Evolutionary conservation across 2,113 vertebrate genomes (phyloP).

Genomic region (Rutilus rutilus): DNA sequence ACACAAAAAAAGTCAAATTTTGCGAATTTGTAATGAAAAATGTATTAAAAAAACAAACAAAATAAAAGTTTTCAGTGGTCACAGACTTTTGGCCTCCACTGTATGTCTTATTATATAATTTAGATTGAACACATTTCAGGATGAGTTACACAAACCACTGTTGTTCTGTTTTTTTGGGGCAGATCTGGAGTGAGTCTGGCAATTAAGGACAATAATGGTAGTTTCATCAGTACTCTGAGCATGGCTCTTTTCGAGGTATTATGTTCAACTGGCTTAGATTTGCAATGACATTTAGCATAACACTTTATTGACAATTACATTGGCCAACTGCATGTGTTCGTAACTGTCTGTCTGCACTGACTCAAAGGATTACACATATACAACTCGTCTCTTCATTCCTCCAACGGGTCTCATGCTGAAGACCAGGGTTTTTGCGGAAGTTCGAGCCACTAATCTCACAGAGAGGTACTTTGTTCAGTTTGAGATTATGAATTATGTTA

Average conservation of each 20-base stretch:
- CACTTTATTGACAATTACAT: not conserved
- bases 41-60: not conserved
- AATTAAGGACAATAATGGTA: slow-evolving; percentile 75
- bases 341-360: not conserved
- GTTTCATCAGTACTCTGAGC: slow-evolving; percentile 74
- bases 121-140: no score
- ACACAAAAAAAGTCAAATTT: not conserved
- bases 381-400: slow-evolving; percentile 59
- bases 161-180: slow-evolving; percentile 32
- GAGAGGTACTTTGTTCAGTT: slow-evolving; percentile 61
- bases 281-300: not conserved
- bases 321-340: not conserved
- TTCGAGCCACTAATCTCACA: slow-evolving; percentile 74
- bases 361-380: slow-evolving; percentile 64
- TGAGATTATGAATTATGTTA: not conserved
- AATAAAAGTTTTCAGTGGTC: not conserved
- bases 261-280: not conserved
- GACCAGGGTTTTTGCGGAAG: slow-evolving; percentile 73
- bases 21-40: not conserved
- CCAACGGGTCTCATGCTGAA: slow-evolving; percentile 70
- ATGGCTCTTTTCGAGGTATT: slow-evolving; percentile 70
- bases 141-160: not conserved
- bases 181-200: slow-evolving; percentile 74
- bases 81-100: not conserved
- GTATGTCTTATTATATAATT: not conserved